Base-by-base conservation (phyloP, 2,797 vertebrate genomes). In the Chelon auratus region DNA sequence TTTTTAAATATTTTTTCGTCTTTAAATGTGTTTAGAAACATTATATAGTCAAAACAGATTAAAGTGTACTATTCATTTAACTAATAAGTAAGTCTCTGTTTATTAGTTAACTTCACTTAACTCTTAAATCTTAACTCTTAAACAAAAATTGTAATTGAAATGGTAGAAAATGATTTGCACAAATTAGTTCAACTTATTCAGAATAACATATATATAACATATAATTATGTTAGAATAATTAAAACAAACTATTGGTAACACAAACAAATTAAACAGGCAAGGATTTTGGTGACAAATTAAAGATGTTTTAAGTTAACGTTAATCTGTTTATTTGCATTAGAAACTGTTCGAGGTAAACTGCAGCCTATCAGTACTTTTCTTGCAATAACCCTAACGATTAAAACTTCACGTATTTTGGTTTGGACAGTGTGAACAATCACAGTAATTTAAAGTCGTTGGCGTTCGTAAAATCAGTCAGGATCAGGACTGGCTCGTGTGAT, bases 311-410 rank as follows among this genome's bases (percentile, higher is more conserved):
- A 8, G 30, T 33, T 33, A 33, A 33, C 24, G 8, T 33, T 5
- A 33, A 33, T 33, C 5, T 33, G 30, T 33, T 33, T 33, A 6
- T 77, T 61, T 52, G 5, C 14, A 14, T 67, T 62, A 7, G 40
- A 13, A 72, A 48, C 26, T 36, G 7, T 56, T 71, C 14, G 58
- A 69, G 45, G 9, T 5, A 15, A 75, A 62, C 40, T 26, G 17
- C 7, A 8, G 30, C 30, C 30, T 1, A 66, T 1, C 5, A 4
- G 7, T 30, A 17, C 10, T 17, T 72, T 24, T 66, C 9, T 33
- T 59, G 17, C 11, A 58, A 48, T 33, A 47, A 26, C 2, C 4
- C 10, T 58, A 40, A 72, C 30, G 2, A 56, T 43, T 18, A 42
- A 52, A 74, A 66, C 5, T 10, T 10, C 17, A 55, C 0, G 37